Conservation (phyloP, 2,113 vertebrate species). For the Geococcyx californianus region DNA sequence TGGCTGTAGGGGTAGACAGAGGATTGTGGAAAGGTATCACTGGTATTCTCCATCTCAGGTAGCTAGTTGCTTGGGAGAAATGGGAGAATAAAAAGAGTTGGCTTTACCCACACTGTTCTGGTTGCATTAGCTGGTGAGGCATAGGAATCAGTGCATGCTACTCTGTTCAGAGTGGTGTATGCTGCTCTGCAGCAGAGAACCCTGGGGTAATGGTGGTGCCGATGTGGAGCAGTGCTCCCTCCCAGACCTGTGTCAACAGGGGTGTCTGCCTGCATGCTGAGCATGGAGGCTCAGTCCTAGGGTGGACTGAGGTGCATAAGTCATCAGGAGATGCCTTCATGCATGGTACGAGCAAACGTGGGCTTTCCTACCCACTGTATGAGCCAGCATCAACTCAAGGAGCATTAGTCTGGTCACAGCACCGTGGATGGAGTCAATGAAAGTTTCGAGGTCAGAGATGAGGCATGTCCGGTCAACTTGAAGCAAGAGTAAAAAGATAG, state of each 20-base stretch:
- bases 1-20: background rate
- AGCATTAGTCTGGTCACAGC: background rate
- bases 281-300: fast-evolving
- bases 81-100: fast-evolving
- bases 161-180: background rate
- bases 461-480: background rate
- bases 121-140: background rate
- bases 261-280: background rate
- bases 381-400: background rate
- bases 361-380: fast-evolving
- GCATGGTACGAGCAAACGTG: fast-evolving
- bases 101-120: background rate
- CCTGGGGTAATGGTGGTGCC: background rate
- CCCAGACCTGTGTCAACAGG: fast-evolving
- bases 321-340: background rate
- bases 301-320: fast-evolving
- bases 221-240: background rate
- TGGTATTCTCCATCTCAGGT: background rate
- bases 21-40: background rate
- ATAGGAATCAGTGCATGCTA: fast-evolving
- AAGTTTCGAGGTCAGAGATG: background rate
- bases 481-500: background rate
- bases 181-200: background rate
- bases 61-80: background rate
- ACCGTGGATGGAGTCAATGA: background rate